Evolutionary conservation across 2,888 invertebrate genomes (phyloP).

Genomic region (Cyaniris semiargus): DNA sequence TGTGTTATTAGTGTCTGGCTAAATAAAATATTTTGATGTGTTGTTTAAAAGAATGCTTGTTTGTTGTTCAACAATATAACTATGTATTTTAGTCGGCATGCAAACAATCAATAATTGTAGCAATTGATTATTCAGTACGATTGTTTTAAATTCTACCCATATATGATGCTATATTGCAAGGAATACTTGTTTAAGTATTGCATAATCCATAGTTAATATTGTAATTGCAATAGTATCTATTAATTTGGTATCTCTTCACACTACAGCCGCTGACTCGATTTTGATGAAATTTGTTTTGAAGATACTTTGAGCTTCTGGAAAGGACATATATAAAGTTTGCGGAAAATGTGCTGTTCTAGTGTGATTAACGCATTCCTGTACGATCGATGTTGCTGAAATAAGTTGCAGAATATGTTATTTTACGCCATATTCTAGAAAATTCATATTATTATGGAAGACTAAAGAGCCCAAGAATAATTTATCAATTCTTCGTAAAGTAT

Average conservation of each 20-base stretch:
- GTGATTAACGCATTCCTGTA: no score
- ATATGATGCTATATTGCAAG: neutral
- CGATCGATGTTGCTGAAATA: neutral
- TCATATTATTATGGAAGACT: neutral
- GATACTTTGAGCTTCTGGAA: neutral
- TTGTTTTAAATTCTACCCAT: neutral
- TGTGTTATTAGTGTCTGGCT: conserved; percentile 18
- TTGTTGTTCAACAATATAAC: neutral
- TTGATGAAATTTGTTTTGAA: neutral
- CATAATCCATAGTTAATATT: no score
- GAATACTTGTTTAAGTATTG: neutral
- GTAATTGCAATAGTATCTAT: no score
- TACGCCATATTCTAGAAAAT: neutral
- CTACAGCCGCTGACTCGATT: neutral
- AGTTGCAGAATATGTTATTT: neutral
- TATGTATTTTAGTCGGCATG: neutral
- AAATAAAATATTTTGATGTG: conserved; percentile 22
- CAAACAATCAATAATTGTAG: neutral
- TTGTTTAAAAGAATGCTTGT: conserved; percentile 15
- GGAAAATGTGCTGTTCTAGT: neutral
- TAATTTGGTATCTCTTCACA: neutral
- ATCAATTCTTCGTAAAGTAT: neutral
- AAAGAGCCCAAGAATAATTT: neutral
- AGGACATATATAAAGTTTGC: neutral
- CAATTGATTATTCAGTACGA: neutral